Evolutionary conservation across 2,888 invertebrate species (phyloP), one percentile per base, ranked within the genome.

Genomic region (Drosophila robusta): DNA sequence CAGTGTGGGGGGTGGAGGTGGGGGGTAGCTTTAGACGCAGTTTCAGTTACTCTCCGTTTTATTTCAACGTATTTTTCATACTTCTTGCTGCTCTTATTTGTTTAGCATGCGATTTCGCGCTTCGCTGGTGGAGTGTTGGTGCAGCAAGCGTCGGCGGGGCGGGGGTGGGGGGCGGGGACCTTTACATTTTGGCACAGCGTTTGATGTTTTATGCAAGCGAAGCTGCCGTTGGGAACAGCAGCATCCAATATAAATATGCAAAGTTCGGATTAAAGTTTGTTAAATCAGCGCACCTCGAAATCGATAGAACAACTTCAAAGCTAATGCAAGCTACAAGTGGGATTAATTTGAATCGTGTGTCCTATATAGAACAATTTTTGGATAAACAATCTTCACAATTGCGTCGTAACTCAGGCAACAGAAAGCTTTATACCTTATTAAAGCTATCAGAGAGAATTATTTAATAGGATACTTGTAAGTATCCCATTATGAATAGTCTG

Each of bases 191-290:
- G 80, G 68, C 65, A 70, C 58, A 66, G 52, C 78, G 71, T 83
- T 86, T 83, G 86, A 86, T 84, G 84, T 84, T 86, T 86, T 84
- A 86, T 84, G 83, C 84, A 84, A 64, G 67, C 65, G 36, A 24
- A 47, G 63, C 47, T 49, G 55, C 41, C 49, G 57, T 56, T 55
- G 36, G 47, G 4, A 64, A 14, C 47, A 39, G 5, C 54, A 58
- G 42, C 54, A 55, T 44, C 46, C 44, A 60, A 63, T 46, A 38
- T 22, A 61, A 75, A 62, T 51, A 50, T 47, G 14, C 44, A 57
- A 42, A 57, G 38, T 56, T 42, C 14, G 11, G 8, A 39, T 58
- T 29, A 55, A 70, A 70, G 38, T 42, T 38, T 4, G 4, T 18
- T 12, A 22, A 39, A 26, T 39, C 44, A 29, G n/a, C 12, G n/a